These are phyloP conservation scores for Columba janthina DNA, from an alignment of 2,113 vertebrate species.

Conservation along the genomic window DNA sequence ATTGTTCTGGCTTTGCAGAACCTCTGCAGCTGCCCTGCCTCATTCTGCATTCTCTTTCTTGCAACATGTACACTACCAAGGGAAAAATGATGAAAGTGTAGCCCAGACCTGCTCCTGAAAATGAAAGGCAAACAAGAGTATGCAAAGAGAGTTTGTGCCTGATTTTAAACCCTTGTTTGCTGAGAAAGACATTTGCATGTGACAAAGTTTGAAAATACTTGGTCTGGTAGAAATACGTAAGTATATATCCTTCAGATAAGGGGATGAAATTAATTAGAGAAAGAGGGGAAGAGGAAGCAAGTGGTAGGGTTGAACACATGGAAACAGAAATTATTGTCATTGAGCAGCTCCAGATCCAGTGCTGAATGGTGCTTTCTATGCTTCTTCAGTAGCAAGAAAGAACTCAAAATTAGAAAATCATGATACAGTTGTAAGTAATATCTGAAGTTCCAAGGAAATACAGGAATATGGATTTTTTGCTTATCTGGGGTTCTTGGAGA, in stretches of 20 bases:
- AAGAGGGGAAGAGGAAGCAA: background rate
- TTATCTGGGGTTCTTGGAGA: background rate
- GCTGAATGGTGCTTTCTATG: background rate
- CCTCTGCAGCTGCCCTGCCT: background rate
- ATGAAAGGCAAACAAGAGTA: background rate
- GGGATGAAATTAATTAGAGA: background rate
- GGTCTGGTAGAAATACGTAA: background rate
- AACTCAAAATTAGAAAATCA: background rate
- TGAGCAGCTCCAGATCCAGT: background rate
- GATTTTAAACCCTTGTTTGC: background rate
- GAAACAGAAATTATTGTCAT: background rate
- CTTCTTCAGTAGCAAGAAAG: background rate
- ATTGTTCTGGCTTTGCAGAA: background rate
- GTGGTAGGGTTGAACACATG: background rate
- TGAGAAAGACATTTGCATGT: background rate
- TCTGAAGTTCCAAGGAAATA: background rate
- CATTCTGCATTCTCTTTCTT: background rate
- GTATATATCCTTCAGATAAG: background rate
- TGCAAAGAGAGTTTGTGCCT: background rate
- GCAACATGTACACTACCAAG: background rate
- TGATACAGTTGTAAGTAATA: background rate
- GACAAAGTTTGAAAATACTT: background rate
- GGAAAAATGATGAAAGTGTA: background rate
- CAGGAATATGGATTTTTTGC: background rate
- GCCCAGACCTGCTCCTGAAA: background rate